phyloP scores from a whole-genome alignment of 1,140 invertebrate species.

The Hyles euphorbiae region DNA sequence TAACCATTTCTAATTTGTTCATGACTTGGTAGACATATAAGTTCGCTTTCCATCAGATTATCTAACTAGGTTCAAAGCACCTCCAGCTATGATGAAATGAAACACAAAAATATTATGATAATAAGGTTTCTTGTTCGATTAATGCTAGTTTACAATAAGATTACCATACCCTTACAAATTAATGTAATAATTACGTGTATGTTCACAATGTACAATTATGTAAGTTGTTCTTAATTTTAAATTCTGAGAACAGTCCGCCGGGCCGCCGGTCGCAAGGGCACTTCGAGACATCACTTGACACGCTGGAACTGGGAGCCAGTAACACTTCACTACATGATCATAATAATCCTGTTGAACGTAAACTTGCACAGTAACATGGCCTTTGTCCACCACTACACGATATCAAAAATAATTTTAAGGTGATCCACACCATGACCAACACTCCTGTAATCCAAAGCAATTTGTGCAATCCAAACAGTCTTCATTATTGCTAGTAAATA shows the following conservation, averaged over 20 bases:
- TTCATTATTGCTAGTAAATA: no score
- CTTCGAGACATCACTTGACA: slow-evolving; percentile 48
- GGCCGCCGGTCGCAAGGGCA: slow-evolving; percentile 66
- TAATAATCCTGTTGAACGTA: slow-evolving; percentile 3
- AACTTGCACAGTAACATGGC: no score
- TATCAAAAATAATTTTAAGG: slow-evolving; percentile 5
- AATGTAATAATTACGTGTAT: slow-evolving; percentile 68
- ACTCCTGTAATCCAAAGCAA: not conserved
- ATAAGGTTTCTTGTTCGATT: slow-evolving; percentile 74
- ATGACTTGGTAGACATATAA: no score
- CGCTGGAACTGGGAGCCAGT: slow-evolving; percentile 22
- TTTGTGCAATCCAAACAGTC: no score
- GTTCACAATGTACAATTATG: slow-evolving; percentile 74
- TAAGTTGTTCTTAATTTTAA: slow-evolving; percentile 55
- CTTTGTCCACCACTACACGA: not conserved
- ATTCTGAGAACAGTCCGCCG: slow-evolving; percentile 65
- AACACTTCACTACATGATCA: slow-evolving; percentile 14
- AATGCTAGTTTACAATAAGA: slow-evolving; percentile 73
- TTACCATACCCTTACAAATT: slow-evolving; percentile 60
- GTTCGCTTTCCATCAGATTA: no score
- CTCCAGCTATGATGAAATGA: slow-evolving; percentile 35
- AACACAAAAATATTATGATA: slow-evolving; percentile 69
- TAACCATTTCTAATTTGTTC: no score
- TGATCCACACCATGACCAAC: slow-evolving; percentile 15
- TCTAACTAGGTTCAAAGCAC: no score